Percentiles rank a stretch among this genome's conserved stretches.
Conservation (phyloP, 92 coral and sea anemone species). For the Palythoa heliodiscus region DNA sequence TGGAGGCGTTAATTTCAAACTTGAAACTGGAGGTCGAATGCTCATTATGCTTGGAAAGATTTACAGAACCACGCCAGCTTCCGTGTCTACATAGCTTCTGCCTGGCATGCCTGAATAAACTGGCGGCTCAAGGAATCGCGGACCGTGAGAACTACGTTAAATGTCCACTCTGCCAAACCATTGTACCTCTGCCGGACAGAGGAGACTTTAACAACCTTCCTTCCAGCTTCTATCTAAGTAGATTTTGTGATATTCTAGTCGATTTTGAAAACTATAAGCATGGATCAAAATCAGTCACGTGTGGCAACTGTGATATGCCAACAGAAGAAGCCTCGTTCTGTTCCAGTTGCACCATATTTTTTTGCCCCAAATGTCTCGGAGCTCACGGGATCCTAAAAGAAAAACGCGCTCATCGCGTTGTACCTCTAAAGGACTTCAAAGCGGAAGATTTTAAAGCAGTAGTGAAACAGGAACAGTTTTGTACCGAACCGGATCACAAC, state of each 20-base stretch:
- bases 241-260: slow-evolving; percentile 33
- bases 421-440: slow-evolving; percentile 34
- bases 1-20: slow-evolving; percentile 19
- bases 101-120: slow-evolving; percentile 25
- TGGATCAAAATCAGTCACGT: slow-evolving; percentile 28
- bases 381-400: slow-evolving; percentile 22
- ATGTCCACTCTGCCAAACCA: slow-evolving; percentile 26
- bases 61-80: slow-evolving; percentile 23
- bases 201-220: slow-evolving; percentile 29
- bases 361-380: slow-evolving; percentile 25
- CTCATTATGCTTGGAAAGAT: slow-evolving; percentile 35
- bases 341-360: slow-evolving; percentile 15
- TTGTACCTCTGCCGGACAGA: slow-evolving; percentile 7
- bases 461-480: slow-evolving; percentile 37
- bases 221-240: slow-evolving; percentile 28
- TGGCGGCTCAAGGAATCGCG: background rate
- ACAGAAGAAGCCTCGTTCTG: slow-evolving; percentile 23
- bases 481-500: slow-evolving; percentile 29
- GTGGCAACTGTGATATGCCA: slow-evolving; percentile 24
- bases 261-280: slow-evolving; percentile 33
- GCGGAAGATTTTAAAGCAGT: slow-evolving; percentile 45
- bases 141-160: background rate
- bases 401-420: slow-evolving; percentile 30
- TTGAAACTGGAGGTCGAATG: slow-evolving; percentile 31
- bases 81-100: slow-evolving; percentile 32